Evolutionary conservation across 2,113 vertebrate genomes (phyloP).

Genomic region (Dipodomys stephensi): DNA sequence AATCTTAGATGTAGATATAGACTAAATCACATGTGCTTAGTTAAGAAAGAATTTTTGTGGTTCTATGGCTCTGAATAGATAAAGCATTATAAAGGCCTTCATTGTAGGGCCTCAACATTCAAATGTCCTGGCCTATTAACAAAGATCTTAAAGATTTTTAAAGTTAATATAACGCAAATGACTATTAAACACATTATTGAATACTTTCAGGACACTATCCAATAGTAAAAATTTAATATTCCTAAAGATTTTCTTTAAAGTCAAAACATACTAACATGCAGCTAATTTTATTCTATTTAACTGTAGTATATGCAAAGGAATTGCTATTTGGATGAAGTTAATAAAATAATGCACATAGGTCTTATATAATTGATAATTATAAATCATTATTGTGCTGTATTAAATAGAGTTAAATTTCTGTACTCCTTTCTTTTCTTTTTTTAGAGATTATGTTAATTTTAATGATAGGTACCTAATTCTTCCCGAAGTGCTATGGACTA

Average conservation of each 20-base stretch:
- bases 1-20: neutral
- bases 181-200: constrained; percentile 52
- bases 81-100: neutral
- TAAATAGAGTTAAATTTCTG: neutral
- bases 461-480: too few species aligned
- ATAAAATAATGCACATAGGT: constrained; percentile 8
- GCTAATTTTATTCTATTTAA: constrained; percentile 50
- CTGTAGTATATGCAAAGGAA: neutral
- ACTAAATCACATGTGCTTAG: neutral
- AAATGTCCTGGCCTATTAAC: neutral
- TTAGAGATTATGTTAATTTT: too few species aligned
- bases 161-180: constrained; percentile 49
- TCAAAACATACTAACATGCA: constrained; percentile 5
- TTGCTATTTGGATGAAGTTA: neutral
- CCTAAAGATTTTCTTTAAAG: neutral
- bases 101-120: neutral
- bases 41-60: constrained; percentile 16
- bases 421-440: neutral
- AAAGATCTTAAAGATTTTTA: constrained; percentile 4
- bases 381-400: neutral
- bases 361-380: constrained; percentile 37
- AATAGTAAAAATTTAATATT: constrained; percentile 21
- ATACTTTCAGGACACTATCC: constrained; percentile 23
- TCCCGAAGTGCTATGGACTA: too few species aligned
- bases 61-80: constrained; percentile 8